These are phyloP conservation scores for Solenopsis invicta DNA, from an alignment of 1,140 invertebrate genomes.

Conservation along the genomic window DNA sequence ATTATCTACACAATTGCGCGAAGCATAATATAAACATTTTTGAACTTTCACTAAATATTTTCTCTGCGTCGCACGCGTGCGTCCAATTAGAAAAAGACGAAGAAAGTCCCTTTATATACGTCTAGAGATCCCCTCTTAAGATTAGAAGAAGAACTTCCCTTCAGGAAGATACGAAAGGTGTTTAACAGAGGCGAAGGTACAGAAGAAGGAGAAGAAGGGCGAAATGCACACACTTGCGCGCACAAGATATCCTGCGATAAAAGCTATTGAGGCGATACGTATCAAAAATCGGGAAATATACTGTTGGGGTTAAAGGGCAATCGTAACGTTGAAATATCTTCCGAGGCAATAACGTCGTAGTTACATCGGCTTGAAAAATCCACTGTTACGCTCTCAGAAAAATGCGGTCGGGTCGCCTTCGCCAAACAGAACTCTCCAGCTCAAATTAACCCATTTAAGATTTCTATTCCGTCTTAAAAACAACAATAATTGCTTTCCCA, in stretches of 20 bases:
- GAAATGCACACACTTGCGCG: conserved; percentile 41
- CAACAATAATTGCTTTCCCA: not conserved
- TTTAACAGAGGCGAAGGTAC: conserved; percentile 48
- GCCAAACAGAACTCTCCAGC: conserved; percentile 10
- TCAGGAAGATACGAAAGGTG: conserved; percentile 57
- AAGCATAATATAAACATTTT: not conserved
- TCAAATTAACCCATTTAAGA: not conserved
- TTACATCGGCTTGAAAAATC: conserved; percentile 38
- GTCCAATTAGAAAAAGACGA: conserved; percentile 56
- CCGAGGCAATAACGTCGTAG: conserved; percentile 21
- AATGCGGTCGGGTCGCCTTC: conserved; percentile 31
- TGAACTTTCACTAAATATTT: not conserved
- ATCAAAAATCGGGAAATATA: conserved; percentile 56
- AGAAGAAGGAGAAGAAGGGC: conserved; percentile 34
- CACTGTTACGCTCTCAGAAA: conserved; percentile 42
- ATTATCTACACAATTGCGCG: not conserved
- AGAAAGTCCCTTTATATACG: conserved; percentile 32
- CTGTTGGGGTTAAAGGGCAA: conserved; percentile 50
- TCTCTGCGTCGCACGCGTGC: not conserved
- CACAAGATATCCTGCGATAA: conserved; percentile 60
- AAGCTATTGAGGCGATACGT: conserved; percentile 54
- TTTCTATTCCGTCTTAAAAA: not conserved
- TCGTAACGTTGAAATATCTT: conserved; percentile 61
- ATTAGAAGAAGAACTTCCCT: conserved; percentile 50
- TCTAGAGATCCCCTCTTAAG: conserved; percentile 54